Evolutionary conservation across 2,113 vertebrate genomes (phyloP).

Genomic region (Scatophagus argus): DNA sequence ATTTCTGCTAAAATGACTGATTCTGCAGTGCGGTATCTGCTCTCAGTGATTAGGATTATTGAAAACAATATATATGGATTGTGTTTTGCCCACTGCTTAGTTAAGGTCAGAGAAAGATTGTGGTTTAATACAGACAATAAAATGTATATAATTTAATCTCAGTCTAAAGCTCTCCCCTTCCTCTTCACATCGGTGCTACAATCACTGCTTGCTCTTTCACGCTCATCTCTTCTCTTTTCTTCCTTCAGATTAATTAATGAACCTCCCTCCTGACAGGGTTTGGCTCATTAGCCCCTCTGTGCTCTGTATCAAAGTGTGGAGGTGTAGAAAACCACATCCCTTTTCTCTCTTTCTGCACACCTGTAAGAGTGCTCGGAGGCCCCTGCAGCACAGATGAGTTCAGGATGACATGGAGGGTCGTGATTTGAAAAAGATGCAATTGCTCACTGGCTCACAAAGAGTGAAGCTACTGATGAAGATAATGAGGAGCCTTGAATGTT

Average conservation of each 20-base stretch:
- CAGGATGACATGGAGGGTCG: not conserved
- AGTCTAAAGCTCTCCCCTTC: no score
- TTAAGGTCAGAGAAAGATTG: no score
- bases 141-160: no score
- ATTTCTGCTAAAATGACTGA: no score
- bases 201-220: not conserved
- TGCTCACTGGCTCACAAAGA: not conserved
- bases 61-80: no score
- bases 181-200: no score
- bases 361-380: not conserved
- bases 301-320: conserved; percentile 4
- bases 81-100: no score
- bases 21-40: no score
- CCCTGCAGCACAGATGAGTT: not conserved
- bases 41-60: no score
- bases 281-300: conserved; percentile 32
- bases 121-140: no score
- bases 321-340: not conserved
- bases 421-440: conserved; percentile 32
- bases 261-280: conserved; percentile 11
- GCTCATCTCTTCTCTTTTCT: conserved; percentile 1
- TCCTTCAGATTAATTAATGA: conserved; percentile 25
- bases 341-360: conserved; percentile 2
- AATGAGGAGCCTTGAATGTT: conserved; percentile 6
- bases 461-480: conserved; percentile 1